Evolutionary conservation across 2,797 vertebrate species (phyloP).

Genomic region (Poecilia picta): DNA sequence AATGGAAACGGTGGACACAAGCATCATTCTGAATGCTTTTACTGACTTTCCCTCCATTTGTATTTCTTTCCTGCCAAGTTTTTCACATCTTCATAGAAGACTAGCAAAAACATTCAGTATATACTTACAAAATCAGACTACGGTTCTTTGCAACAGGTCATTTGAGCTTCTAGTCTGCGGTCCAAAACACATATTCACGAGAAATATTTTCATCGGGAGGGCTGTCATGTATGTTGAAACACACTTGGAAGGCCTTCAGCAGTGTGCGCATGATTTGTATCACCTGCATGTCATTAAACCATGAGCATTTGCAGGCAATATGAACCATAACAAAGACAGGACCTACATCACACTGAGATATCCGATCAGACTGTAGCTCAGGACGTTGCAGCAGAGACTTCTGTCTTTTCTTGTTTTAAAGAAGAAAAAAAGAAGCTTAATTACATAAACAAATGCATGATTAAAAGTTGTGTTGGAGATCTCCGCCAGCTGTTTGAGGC

Average conservation of each 20-base stretch:
- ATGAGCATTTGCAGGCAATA: conserved; percentile 48
- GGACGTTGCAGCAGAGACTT: conserved; percentile 47
- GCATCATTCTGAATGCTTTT: conserved; percentile 17
- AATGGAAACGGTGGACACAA: conserved; percentile 25
- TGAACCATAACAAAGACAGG: conserved; percentile 57
- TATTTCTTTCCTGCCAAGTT: conserved; percentile 15
- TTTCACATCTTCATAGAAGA: conserved; percentile 38
- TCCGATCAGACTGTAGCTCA: conserved; percentile 60
- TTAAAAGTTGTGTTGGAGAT: conserved; percentile 72
- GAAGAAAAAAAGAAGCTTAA: conserved; percentile 47
- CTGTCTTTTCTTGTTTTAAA: conserved; percentile 1
- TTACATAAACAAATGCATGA: conserved; percentile 82
- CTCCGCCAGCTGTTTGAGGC: conserved; percentile 74
- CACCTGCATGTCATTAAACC: conserved; percentile 73
- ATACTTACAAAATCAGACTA: conserved; percentile 35
- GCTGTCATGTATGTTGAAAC: conserved; percentile 66
- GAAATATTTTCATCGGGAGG: conserved; percentile 61
- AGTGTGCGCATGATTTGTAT: conserved; percentile 73
- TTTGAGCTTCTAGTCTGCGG: conserved; percentile 50
- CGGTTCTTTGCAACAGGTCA: conserved; percentile 58
- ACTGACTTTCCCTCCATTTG: conserved; percentile 16
- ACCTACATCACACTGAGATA: conserved; percentile 63
- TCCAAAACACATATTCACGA: conserved; percentile 66
- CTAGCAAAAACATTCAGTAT: conserved; percentile 12
- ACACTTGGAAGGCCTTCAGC: conserved; percentile 70